Percentiles rank a stretch among this genome's conserved stretches.
Conservation (phyloP, 2,888 invertebrate species). For the Calliopum simillimum region DNA sequence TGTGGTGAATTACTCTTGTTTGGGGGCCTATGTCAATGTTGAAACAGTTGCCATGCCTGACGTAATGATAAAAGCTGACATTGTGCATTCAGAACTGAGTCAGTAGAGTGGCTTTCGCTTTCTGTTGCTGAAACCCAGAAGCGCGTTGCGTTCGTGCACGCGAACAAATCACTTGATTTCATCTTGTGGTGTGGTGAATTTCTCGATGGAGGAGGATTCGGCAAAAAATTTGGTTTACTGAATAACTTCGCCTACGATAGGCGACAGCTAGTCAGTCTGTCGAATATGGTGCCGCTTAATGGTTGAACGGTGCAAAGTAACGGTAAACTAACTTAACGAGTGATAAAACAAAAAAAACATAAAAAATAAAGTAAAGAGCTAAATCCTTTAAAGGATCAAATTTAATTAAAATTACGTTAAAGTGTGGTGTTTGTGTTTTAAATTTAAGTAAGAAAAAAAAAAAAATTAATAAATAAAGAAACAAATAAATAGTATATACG, state of each 20-base stretch:
- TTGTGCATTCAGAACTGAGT: conserved; percentile 2
- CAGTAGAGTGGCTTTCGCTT: conserved; percentile 15
- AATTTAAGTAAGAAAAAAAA: no score
- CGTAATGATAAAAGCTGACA: not conserved
- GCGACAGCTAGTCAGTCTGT: conserved; percentile 39
- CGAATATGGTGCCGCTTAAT: conserved; percentile 40
- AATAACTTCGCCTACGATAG: conserved; percentile 31
- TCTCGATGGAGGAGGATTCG: not conserved
- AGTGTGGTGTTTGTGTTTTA: no score
- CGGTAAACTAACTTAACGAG: not conserved
- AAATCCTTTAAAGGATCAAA: no score
- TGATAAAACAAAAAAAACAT: no score
- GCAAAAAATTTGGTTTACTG: not conserved
- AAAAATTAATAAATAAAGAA: no score
- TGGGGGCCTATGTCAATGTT: not conserved
- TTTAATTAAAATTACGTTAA: no score
- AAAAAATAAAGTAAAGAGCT: no score
- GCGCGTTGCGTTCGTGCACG: not conserved
- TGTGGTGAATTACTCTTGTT: not conserved
- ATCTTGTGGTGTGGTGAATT: conserved; percentile 18
- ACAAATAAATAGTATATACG: no score
- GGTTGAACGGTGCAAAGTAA: conserved; percentile 35
- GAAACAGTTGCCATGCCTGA: not conserved
- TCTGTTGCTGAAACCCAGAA: conserved; percentile 9
- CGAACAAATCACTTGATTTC: not conserved